A percentile compares a stretch with the other conserved stretches of the same genome.
Evolutionary conservation across 2,888 invertebrate genomes (phyloP).

Genomic region (Auanema freiburgensis): DNA sequence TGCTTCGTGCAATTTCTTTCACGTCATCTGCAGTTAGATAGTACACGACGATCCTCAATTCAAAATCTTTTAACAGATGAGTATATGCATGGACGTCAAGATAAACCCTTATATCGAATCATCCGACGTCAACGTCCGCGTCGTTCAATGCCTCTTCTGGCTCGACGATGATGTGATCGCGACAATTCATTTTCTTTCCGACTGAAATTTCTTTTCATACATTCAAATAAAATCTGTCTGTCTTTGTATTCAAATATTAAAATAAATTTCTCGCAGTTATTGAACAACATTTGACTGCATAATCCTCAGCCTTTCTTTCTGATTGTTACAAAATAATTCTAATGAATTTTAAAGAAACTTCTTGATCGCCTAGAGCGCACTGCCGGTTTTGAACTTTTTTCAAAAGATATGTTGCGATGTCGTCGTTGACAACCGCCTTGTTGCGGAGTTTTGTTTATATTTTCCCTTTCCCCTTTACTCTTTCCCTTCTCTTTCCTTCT

Average conservation of each 20-base stretch:
- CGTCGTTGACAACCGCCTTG: slow-evolving; percentile 12
- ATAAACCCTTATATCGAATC: slow-evolving; percentile 9
- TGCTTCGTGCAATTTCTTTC: slow-evolving; percentile 12
- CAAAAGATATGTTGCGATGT: not conserved
- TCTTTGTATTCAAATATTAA: too few relatives aligned
- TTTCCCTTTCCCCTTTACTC: slow-evolving; percentile 9
- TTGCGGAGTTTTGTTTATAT: not conserved
- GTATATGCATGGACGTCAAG: slow-evolving; percentile 9
- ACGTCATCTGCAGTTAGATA: slow-evolving; percentile 13
- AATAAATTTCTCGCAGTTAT: too few relatives aligned
- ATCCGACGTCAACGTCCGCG: slow-evolving; percentile 6
- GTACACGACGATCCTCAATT: slow-evolving; percentile 7
- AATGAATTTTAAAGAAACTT: too few relatives aligned
- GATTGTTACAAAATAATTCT: too few relatives aligned
- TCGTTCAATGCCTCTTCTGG: slow-evolving; percentile 10
- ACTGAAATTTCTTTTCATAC: too few relatives aligned
- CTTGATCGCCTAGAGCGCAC: too few relatives aligned
- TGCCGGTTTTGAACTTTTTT: too few relatives aligned
- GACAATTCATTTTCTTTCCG: too few relatives aligned
- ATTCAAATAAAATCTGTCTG: too few relatives aligned
- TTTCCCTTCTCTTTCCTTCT: too few relatives aligned
- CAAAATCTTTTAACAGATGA: slow-evolving; percentile 2
- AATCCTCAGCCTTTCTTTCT: too few relatives aligned
- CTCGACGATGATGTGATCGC: slow-evolving; percentile 5
- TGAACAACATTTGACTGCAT: too few relatives aligned